A percentile compares a stretch with the other conserved stretches of the same genome.
Conservation (phyloP, 2,888 invertebrate genomes). For the Protula sp. region DNA sequence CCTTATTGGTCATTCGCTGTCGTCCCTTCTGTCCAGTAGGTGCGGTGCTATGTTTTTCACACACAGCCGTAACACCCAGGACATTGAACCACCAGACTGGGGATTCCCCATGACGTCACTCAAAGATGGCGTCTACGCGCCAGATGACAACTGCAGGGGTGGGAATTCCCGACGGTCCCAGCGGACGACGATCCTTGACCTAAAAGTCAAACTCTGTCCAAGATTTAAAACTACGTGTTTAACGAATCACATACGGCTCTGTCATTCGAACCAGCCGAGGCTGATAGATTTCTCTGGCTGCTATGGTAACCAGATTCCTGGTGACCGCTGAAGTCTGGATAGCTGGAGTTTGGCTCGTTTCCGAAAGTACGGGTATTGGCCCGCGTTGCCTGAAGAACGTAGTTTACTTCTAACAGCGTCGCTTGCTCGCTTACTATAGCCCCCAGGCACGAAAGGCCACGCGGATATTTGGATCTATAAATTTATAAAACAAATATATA, state of each 20-base stretch:
- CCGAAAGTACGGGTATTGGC: not conserved
- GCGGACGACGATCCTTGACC: not conserved
- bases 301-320: not conserved
- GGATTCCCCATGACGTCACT: not conserved
- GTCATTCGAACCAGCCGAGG: not conserved
- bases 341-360: not conserved
- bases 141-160: conserved; percentile 5
- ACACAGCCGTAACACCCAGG: conserved; percentile 49
- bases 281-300: not conserved
- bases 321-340: not conserved
- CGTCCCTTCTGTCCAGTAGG: conserved; percentile 6
- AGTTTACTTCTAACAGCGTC: conserved; percentile 44
- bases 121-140: conserved; percentile 6
- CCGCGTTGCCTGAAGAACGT: conserved; percentile 9
- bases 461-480: conserved; percentile 53
- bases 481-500: too few species aligned
- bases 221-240: too few species aligned
- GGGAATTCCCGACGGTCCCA: not conserved
- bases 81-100: conserved; percentile 1
- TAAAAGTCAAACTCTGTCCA: too few species aligned
- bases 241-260: not conserved
- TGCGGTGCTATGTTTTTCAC: conserved; percentile 41
- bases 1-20: too few species aligned
- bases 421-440: conserved; percentile 50
- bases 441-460: conserved; percentile 54